Evolutionary conservation across 2,888 invertebrate genomes (phyloP).

Genomic region (Meliscaeva auricollis): DNA sequence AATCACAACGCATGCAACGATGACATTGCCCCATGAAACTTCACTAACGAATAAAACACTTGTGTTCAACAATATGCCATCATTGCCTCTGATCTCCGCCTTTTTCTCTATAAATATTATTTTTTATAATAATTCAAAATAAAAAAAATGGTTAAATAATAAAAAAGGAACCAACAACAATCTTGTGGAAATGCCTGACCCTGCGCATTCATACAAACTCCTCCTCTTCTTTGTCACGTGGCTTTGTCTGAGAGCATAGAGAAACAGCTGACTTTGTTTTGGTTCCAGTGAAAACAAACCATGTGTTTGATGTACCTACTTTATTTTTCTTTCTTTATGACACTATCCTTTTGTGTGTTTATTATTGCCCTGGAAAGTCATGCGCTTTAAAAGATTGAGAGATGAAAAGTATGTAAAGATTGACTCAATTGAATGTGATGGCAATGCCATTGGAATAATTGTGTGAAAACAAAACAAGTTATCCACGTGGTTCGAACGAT

Average conservation of each 20-base stretch:
- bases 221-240: constrained; percentile 73
- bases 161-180: too few species aligned
- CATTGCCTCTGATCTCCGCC: constrained; percentile 61
- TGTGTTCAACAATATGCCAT: constrained; percentile 52
- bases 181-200: constrained; percentile 37
- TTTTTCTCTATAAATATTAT: constrained; percentile 67
- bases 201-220: constrained; percentile 62
- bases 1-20: background rate
- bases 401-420: constrained; percentile 3
- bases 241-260: constrained; percentile 45
- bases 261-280: constrained; percentile 75
- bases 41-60: constrained; percentile 63
- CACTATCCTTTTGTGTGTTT: constrained; percentile 2
- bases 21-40: constrained; percentile 32
- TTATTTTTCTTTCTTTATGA: background rate
- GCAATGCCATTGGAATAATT: constrained; percentile 56
- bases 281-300: constrained; percentile 70
- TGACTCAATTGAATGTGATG: constrained; percentile 19
- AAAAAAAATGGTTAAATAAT: constrained; percentile 27
- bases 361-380: constrained; percentile 64
- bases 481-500: constrained; percentile 61
- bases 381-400: constrained; percentile 53
- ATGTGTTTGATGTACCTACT: constrained; percentile 50
- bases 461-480: constrained; percentile 52
- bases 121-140: constrained; percentile 70